Evolutionary conservation across 2,888 invertebrate genomes (phyloP).

Genomic region (Drosophila infuscata): DNA sequence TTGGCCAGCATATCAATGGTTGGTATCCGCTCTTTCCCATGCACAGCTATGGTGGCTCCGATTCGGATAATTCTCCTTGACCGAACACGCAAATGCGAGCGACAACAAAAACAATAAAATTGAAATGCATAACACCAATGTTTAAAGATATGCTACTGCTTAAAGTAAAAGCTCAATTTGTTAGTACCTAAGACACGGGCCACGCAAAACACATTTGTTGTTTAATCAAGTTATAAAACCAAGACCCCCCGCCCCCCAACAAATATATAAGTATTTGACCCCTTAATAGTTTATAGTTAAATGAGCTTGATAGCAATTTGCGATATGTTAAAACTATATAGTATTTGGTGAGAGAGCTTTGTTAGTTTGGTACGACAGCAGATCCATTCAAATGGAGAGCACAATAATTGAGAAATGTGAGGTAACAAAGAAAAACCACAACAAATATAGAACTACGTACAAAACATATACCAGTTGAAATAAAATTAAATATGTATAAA

Average conservation of each 20-base stretch:
- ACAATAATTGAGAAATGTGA: slow-evolving; percentile 62
- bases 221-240: slow-evolving; percentile 29
- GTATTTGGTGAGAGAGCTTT: slow-evolving; percentile 65
- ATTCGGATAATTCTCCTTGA: slow-evolving; percentile 85
- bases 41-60: slow-evolving; percentile 91
- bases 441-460: slow-evolving; percentile 28
- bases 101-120: slow-evolving; percentile 56
- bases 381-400: slow-evolving; percentile 48
- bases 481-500: slow-evolving; percentile 2
- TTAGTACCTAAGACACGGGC: slow-evolving; percentile 65
- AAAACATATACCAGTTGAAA: slow-evolving; percentile 23
- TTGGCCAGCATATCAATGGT: slow-evolving; percentile 92
- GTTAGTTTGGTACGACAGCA: slow-evolving; percentile 50
- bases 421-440: slow-evolving; percentile 55
- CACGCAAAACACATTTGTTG: slow-evolving; percentile 31
- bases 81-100: slow-evolving; percentile 79
- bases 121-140: slow-evolving; percentile 64
- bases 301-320: slow-evolving; percentile 51
- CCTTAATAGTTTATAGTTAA: slow-evolving; percentile 42
- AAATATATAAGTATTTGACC: slow-evolving; percentile 17
- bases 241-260: slow-evolving; percentile 1
- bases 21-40: slow-evolving; percentile 97
- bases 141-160: slow-evolving; percentile 49
- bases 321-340: slow-evolving; percentile 21
- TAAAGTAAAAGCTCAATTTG: slow-evolving; percentile 75